Evolutionary conservation across 2,888 invertebrate genomes (phyloP), one percentile per base, ranked within the genome.

Genomic region (Drosophila suboccidentalis): DNA sequence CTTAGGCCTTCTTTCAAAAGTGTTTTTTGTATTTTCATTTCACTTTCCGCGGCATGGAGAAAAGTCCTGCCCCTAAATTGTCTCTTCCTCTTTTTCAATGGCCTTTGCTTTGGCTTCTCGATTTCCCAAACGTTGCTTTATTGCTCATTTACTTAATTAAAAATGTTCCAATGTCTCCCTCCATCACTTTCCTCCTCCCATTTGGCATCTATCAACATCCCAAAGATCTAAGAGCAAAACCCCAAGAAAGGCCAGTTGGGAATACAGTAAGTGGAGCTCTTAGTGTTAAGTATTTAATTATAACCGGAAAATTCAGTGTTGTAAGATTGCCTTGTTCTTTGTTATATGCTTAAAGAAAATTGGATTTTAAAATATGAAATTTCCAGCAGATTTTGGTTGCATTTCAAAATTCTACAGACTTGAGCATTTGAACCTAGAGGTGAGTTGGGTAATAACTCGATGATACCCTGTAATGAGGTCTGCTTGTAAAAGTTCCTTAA

Each of bases 131-230:
- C 46, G 58, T 47, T 58, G 43, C 63, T 39, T 69, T 55, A 75
- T 75, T 65, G 61, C 57, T 44, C 58, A 61, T 65, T 65, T 71
- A 61, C 47, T 61, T 76, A 71, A 76, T 76, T 74, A 60, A 55
- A 74, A 62, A 26, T 38, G 29, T 47, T 26, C 29, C 39, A 46
- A 53, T 62, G 39, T 43, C 26, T 10, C 22, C 9, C n/a, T 11
- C 3, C 13, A 4, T 32, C n/a, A 29, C 3, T 15, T 19, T 13
- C 9, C 6, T 19, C 13, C 13, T 17, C 11, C 19, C 22, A 19
- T 6, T 19, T 32, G 0, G 8, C 19, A n/a, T n/a, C n/a, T 19
- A n/a, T 34, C 55, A 19, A 43, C 34, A 32, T 55, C n/a, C 50
- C 13, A 3, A 19, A 50, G 19, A 43, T 43, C 54, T 22, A 11